A percentile compares a stretch with the other conserved stretches of the same genome.
phyloP scores from a whole-genome alignment of 2,797 vertebrate species.

The Lemur catta region DNA sequence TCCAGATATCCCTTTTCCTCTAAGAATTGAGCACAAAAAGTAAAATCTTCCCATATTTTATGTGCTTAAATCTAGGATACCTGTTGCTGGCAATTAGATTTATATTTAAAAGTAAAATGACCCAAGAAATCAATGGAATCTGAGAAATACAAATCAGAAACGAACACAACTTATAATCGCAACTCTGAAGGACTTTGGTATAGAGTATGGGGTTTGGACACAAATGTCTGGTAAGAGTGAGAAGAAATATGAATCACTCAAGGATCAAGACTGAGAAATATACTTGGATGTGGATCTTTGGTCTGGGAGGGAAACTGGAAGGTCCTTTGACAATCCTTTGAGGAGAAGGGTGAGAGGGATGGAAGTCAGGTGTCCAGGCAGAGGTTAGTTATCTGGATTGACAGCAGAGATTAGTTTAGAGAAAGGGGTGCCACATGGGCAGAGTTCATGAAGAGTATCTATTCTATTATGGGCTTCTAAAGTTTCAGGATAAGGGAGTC shows the following conservation, averaged over 20 bases:
- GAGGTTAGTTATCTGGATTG: background rate
- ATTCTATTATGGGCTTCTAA: background rate
- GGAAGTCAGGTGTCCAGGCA: background rate
- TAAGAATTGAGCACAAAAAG: background rate
- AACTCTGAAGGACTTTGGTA: background rate
- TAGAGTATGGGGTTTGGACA: background rate
- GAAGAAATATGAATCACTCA: background rate
- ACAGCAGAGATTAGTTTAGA: background rate
- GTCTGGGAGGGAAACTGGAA: background rate
- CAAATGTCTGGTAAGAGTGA: background rate
- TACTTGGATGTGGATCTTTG: background rate
- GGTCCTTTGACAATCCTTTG: background rate
- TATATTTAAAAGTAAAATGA: background rate
- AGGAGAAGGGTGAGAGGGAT: background rate
- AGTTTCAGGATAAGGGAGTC: background rate
- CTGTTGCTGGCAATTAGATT: background rate
- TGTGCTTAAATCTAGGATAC: background rate
- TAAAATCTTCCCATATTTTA: background rate
- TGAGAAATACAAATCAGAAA: constrained; percentile 12
- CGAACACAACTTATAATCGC: background rate
- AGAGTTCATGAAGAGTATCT: background rate
- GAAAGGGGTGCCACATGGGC: background rate
- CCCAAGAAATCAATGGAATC: constrained; percentile 59
- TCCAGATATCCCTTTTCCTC: background rate
- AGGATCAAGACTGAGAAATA: background rate